phyloP scores from a whole-genome alignment of 1,140 invertebrate genomes.

The Diorhabda carinulata region DNA sequence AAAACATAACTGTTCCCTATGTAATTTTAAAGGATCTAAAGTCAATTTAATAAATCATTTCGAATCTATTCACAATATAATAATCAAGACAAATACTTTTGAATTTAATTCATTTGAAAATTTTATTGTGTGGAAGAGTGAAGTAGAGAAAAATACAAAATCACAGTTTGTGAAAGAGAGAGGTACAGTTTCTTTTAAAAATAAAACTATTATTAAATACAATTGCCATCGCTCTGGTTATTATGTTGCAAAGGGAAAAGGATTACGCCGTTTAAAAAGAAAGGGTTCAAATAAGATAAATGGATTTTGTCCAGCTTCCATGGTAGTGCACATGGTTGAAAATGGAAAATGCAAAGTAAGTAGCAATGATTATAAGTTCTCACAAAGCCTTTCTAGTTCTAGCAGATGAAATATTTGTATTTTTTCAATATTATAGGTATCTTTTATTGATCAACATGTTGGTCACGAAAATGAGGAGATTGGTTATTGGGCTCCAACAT shows the following conservation, averaged over 20 bases:
- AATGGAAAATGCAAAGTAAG: too few relatives aligned
- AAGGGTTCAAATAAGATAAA: constrained; percentile 23
- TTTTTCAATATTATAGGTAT: too few relatives aligned
- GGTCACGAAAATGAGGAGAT: too few relatives aligned
- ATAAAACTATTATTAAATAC: constrained; percentile 9
- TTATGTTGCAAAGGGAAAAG: constrained; percentile 19
- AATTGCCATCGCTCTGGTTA: constrained; percentile 22
- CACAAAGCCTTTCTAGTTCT: too few relatives aligned
- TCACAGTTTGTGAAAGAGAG: constrained; percentile 3
- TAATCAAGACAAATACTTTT: neutral
- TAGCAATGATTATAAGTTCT: too few relatives aligned
- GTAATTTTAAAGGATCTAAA: constrained; percentile 13
- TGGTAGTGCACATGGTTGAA: neutral
- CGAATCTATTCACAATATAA: constrained; percentile 12
- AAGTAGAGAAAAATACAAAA: constrained; percentile 13
- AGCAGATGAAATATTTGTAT: too few relatives aligned
- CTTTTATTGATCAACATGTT: too few relatives aligned
- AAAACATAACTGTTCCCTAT: constrained; percentile 16
- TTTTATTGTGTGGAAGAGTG: constrained; percentile 8
- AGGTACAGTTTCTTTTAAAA: neutral
- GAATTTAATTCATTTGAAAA: constrained; percentile 2
- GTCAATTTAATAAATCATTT: constrained; percentile 13
- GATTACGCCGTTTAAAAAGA: constrained; percentile 18
- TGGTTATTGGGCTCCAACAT: too few relatives aligned
- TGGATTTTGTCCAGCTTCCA: constrained; percentile 22